These are phyloP conservation scores for Philopotamus ludificatus DNA, from an alignment of 1,140 invertebrate species.

Conservation along the genomic window DNA sequence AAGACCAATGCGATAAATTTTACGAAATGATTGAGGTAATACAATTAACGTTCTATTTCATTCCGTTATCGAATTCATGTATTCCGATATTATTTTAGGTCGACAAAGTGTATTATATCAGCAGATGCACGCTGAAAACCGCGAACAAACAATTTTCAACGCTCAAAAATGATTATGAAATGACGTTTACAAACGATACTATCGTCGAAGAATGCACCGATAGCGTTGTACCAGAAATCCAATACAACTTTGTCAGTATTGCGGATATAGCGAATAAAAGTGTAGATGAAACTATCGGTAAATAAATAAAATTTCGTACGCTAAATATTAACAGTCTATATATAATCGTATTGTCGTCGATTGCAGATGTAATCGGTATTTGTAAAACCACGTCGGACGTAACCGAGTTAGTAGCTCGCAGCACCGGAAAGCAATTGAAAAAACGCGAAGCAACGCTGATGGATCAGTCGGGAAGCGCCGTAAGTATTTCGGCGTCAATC, in stretches of 20 bases:
- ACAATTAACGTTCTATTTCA: constrained; percentile 4
- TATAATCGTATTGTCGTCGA: too few species aligned
- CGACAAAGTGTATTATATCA: constrained; percentile 87
- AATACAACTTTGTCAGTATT: constrained; percentile 82
- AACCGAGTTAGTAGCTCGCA: constrained; percentile 67
- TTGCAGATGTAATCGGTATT: constrained; percentile 87
- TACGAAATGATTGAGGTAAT: constrained; percentile 84
- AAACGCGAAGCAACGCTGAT: constrained; percentile 89
- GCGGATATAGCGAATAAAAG: constrained; percentile 68
- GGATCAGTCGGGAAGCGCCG: constrained; percentile 78
- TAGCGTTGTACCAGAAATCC: constrained; percentile 72
- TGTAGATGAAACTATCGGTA: constrained; percentile 72
- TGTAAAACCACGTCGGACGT: constrained; percentile 76
- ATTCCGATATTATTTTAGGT: constrained; percentile 54
- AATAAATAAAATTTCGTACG: constrained; percentile 34
- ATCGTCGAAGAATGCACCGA: constrained; percentile 71
- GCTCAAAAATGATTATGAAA: constrained; percentile 94
- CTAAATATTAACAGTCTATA: background rate
- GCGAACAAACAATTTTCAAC: constrained; percentile 88
- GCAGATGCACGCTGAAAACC: constrained; percentile 76
- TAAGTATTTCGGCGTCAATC: constrained; percentile 51
- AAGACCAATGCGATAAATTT: constrained; percentile 85
- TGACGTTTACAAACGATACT: constrained; percentile 84
- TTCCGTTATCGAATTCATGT: too few species aligned
- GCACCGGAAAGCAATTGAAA: constrained; percentile 77